Base-by-base conservation (phyloP, 2,113 vertebrate genomes). In the Oxyura jamaicensis region DNA sequence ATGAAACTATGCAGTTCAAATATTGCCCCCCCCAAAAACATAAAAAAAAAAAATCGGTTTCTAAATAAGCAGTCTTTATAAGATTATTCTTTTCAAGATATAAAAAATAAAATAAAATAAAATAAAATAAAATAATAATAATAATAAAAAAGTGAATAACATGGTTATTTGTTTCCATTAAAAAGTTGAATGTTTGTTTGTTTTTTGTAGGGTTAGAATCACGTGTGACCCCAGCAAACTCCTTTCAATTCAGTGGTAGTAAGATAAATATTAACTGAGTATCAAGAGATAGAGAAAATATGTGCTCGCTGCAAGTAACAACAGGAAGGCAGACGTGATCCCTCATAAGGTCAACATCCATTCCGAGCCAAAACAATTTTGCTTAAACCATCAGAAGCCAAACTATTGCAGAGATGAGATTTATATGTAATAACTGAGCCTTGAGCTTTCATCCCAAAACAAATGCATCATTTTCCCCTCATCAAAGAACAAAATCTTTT, bases 241-340 rank as follows among this genome's bases (percentile, higher is more conserved):
- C 33, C 28, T 52, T 42, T 90, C 18, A 48, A 46, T 62, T 56
- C 35, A 88, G 13, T 52, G 33, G 44, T 25, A 82, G 56, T 75
- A 81, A 79, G 59, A 88, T 31, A 88, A 95, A 91, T 60, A 74
- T 42, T 71, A 72, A 60, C 44, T 72, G 56, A 78, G 53, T 44
- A 90, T 78, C 23, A 78, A 81, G 66, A 94, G 76, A 68, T 16
- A 63, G 33, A 92, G 42, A 91, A 88, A 95, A 91, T 69, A 91
- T 55, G 78, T 74, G 58, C 48, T 86, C 33, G 53, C 26, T 95
- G 63, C 80, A 97, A 95, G 96, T 74, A 95, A 90, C 52, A 94
- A 94, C 96, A 96, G 91, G 93, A 95, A 91, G 60, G 28, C 73
- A 90, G 82, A 93, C 52, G 93, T 93, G 88, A 96, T 91, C 90